phyloP scores from a whole-genome alignment of 2,113 vertebrate genomes.

The Cathartes aura region DNA sequence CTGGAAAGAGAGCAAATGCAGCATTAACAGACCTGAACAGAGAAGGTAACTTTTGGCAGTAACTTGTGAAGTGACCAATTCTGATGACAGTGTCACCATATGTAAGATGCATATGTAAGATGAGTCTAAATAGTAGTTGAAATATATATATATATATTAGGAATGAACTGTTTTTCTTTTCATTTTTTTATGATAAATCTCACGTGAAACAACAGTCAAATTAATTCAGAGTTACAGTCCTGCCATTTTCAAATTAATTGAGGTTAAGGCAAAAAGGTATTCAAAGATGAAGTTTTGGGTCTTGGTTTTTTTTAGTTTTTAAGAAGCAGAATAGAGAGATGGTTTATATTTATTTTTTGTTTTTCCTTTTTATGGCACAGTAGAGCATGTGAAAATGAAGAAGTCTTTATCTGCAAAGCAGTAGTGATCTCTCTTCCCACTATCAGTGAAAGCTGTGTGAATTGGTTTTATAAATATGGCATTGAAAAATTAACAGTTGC shows the following conservation, averaged over 20 bases:
- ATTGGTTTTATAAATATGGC: neutral
- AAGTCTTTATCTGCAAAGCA: neutral
- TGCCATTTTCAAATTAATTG: neutral
- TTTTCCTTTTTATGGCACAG: neutral
- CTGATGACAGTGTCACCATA: neutral
- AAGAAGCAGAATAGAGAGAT: neutral
- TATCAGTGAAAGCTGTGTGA: neutral
- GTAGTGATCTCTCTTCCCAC: neutral
- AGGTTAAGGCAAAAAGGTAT: neutral
- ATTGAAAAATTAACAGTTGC: neutral
- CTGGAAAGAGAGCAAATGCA: neutral
- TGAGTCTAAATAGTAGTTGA: neutral
- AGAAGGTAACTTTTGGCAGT: neutral
- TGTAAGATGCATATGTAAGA: neutral
- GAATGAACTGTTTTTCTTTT: neutral
- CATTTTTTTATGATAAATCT: neutral
- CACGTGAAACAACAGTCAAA: neutral
- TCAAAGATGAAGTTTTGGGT: neutral
- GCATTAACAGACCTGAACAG: neutral
- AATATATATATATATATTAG: neutral
- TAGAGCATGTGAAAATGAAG: neutral
- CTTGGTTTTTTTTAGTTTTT: neutral
- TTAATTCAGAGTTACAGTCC: neutral
- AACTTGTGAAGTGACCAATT: neutral
- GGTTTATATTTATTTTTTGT: neutral